These are phyloP conservation scores for Poecilia picta DNA, from an alignment of 2,797 vertebrate species.

Conservation along the genomic window DNA sequence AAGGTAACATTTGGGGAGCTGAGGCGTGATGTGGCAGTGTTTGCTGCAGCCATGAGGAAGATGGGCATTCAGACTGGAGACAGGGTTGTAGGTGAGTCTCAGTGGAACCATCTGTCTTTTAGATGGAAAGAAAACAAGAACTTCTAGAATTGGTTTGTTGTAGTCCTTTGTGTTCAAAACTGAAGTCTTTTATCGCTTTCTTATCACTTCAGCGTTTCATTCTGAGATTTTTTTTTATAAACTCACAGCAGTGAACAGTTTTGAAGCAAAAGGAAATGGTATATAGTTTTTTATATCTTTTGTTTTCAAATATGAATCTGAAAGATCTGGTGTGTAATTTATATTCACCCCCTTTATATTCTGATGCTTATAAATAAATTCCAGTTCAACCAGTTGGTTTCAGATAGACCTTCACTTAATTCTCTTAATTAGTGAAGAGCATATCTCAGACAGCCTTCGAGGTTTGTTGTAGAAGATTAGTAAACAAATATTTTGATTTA, in stretches of 20 bases:
- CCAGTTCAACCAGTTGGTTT: not conserved
- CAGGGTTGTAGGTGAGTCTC: conserved; percentile 90
- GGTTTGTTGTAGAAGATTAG: not conserved
- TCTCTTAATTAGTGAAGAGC: not conserved
- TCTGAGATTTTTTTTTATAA: not conserved
- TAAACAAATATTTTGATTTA: not conserved
- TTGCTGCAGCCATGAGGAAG: conserved; percentile 94
- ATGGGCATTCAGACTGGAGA: conserved; percentile 91
- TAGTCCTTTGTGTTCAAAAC: not conserved
- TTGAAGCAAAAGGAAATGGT: not conserved
- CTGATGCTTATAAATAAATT: not conserved
- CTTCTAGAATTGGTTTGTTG: not conserved
- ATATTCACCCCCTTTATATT: not conserved
- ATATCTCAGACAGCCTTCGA: not conserved
- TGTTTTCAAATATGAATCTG: not conserved
- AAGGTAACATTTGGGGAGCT: conserved; percentile 94
- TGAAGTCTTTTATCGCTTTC: not conserved
- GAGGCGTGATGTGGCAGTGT: conserved; percentile 88
- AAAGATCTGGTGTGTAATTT: not conserved
- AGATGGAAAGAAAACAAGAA: not conserved
- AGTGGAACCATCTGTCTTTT: not conserved
- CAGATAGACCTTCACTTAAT: not conserved
- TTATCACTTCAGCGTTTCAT: not conserved
- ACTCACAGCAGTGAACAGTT: not conserved
- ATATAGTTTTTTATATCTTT: not conserved